Percentiles rank a stretch among this genome's conserved stretches.
Conservation (phyloP, 2,113 vertebrate genomes). For the Microtus pennsylvanicus region DNA sequence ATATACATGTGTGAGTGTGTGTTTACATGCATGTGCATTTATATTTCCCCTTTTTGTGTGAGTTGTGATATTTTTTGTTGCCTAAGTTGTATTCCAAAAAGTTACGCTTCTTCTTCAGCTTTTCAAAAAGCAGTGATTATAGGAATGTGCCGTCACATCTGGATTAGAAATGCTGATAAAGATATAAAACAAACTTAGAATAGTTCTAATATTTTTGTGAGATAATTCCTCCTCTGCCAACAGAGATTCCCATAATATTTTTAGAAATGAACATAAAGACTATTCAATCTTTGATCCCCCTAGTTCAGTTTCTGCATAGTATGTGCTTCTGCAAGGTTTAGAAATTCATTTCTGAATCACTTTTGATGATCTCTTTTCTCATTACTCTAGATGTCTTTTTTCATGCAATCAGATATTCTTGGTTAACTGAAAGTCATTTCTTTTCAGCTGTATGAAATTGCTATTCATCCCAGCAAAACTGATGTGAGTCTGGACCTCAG, state of each 20-base stretch:
- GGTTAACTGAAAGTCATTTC: not conserved
- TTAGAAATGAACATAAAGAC: not conserved
- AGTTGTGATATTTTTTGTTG: not conserved
- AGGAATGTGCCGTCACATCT: not conserved
- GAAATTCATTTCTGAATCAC: not conserved
- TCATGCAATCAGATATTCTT: constrained; percentile 2
- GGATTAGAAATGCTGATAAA: not conserved
- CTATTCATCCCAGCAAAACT: not conserved
- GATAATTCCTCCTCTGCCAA: not conserved
- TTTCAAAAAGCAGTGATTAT: not conserved
- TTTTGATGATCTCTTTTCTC: not conserved
- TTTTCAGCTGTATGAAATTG: not conserved
- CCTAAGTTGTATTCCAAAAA: not conserved
- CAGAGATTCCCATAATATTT: not conserved
- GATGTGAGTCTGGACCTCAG: not conserved
- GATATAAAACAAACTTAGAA: not conserved
- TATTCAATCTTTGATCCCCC: not conserved
- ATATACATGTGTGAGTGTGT: not conserved
- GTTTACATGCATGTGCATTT: not conserved
- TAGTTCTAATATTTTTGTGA: constrained; percentile 10
- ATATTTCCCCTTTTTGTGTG: not conserved
- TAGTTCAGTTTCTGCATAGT: not conserved
- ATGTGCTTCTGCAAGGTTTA: not conserved
- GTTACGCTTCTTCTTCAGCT: not conserved
- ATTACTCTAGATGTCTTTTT: not conserved